Evolutionary conservation across 2,113 vertebrate genomes (phyloP), one percentile per base, ranked within the genome.

Genomic region (Archilochus colubris): DNA sequence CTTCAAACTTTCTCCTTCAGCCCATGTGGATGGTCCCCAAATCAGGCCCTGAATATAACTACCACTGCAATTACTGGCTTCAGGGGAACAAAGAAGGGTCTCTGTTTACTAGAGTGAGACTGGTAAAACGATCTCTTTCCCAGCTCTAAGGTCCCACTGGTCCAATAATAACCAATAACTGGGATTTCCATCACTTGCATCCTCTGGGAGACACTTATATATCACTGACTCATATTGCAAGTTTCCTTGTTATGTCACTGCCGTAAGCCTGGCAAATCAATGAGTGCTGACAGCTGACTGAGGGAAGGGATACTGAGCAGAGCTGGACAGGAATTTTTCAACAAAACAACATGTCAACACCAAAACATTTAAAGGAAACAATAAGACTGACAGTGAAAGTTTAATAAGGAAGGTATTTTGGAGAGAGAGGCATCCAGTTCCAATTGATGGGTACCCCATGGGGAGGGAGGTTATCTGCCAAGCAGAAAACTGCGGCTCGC

Each of bases 141-240:
- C 94, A 94, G 81, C 59, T 23, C 43, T 79, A 46, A 66, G 51
- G 54, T 93, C 94, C 91, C 93, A 72, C 70, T 27, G 70, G 93
- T 86, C 91, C 92, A 92, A 94, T 95, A 96, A 95, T 73, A 91
- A 88, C 72, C 67, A 92, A 89, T 89, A 94, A 95, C 82, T 95
- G 94, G 84, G 94, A 94, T 95, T 96, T 94, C 94, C 87, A 89
- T 92, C 89, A 67, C 79, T 92, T 59, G 48, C 53, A 70, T 92
- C 78, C 85, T 53, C 53, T 61, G 89, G 82, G 94, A 94, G 89
- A 88, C 57, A 77, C 74, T 62, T 93, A 44, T 8, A 59, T 62
- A 72, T 89, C 50, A 78, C 74, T 79, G 89, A 91, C 88, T 93
- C 67, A 58, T 68, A 91, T 69, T 86, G 78, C 80, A 83, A 86